These are phyloP conservation scores for Sebastes taczanowskii DNA, from an alignment of 2,797 vertebrate species.

Conservation along the genomic window DNA sequence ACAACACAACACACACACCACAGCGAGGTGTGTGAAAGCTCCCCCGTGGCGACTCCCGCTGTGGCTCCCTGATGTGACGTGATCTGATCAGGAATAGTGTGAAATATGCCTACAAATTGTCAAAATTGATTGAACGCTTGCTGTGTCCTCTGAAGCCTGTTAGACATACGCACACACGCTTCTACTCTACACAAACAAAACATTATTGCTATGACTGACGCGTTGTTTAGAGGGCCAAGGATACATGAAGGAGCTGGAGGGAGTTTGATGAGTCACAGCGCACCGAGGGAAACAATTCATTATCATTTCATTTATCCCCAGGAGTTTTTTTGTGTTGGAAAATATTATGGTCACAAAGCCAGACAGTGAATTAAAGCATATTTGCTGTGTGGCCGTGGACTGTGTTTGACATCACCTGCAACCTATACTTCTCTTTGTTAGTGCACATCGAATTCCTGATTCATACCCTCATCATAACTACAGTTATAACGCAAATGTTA, in stretches of 20 bases:
- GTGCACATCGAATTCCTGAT: neutral
- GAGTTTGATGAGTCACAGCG: conserved; percentile 44
- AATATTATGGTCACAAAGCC: conserved; percentile 5
- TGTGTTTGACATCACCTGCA: conserved; percentile 6
- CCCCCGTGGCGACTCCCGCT: conserved; percentile 31
- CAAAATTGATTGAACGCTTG: conserved; percentile 26
- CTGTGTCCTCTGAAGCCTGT: conserved; percentile 12
- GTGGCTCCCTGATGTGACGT: conserved; percentile 26
- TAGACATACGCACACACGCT: neutral
- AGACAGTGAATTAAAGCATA: conserved; percentile 6
- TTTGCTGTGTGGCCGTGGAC: conserved; percentile 18
- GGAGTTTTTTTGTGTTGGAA: conserved; percentile 36
- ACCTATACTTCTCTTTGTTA: neutral
- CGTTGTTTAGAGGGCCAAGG: conserved; percentile 36
- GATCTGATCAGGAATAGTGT: conserved; percentile 35
- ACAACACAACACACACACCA: neutral
- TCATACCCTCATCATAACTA: neutral
- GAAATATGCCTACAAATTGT: conserved; percentile 36
- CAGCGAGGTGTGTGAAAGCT: neutral
- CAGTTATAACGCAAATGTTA: neutral
- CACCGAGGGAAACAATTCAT: conserved; percentile 47
- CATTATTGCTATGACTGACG: conserved; percentile 22
- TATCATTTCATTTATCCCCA: conserved; percentile 58
- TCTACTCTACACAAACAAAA: neutral
- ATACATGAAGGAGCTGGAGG: conserved; percentile 29